Conservation (phyloP, 2,113 vertebrate genomes). For the Haemorhous mexicanus region DNA sequence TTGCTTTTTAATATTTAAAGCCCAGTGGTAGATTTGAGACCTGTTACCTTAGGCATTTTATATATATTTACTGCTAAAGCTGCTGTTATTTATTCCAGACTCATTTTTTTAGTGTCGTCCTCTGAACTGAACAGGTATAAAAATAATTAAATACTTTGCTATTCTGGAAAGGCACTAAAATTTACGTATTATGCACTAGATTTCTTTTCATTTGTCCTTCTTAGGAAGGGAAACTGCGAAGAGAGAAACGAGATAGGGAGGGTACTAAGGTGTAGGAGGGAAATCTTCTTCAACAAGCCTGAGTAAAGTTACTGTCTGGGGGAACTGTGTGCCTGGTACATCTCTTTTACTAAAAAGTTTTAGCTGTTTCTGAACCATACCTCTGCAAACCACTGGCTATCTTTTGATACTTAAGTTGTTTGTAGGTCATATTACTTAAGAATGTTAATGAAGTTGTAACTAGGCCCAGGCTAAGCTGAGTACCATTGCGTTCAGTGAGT, state of each 20-base stretch:
- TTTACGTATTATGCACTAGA: background rate
- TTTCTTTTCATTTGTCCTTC: background rate
- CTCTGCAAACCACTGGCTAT: accelerated
- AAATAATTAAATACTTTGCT: background rate
- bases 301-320: background rate
- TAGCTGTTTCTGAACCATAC: background rate
- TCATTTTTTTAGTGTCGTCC: background rate
- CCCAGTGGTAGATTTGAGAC: background rate
- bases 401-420: background rate
- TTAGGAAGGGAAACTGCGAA: background rate
- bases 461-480: background rate
- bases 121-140: background rate
- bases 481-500: background rate
- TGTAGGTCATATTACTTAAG: background rate
- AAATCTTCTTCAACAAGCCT: background rate
- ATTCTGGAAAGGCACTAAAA: background rate
- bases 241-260: background rate
- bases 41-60: background rate
- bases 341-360: background rate
- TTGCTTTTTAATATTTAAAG: background rate
- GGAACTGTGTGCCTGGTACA: background rate
- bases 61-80: background rate
- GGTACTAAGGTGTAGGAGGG: background rate
- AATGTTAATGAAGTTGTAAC: background rate
- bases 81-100: background rate